Conservation (phyloP, 2,113 vertebrate genomes). For the Rhipidura dahli region DNA sequence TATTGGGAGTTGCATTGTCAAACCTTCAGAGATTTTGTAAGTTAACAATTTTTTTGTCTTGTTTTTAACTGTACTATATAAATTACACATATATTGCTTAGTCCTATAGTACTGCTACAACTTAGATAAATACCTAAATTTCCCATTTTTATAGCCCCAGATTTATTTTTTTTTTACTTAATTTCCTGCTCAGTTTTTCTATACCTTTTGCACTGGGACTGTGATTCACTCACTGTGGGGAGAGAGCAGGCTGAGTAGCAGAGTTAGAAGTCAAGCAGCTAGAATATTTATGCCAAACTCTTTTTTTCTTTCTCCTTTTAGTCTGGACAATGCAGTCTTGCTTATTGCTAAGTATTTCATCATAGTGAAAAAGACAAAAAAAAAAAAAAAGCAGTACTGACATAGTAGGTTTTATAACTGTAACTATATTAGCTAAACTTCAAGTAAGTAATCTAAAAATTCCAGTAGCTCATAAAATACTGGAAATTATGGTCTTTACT, state of each 20-base stretch:
- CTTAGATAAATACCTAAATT: background rate
- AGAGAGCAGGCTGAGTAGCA: background rate
- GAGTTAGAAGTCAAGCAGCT: background rate
- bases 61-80: background rate
- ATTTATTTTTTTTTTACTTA: background rate
- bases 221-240: background rate
- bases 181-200: background rate
- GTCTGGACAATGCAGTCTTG: background rate
- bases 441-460: slow-evolving; percentile 46
- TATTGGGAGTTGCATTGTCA: background rate
- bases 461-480: slow-evolving; percentile 55
- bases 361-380: background rate
- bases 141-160: background rate
- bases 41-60: background rate
- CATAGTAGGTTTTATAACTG: background rate
- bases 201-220: background rate
- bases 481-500: slow-evolving; percentile 20
- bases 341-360: slow-evolving; percentile 39
- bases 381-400: background rate
- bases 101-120: background rate
- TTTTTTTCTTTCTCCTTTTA: background rate
- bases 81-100: background rate
- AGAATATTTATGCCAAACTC: background rate
- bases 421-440: slow-evolving; percentile 14
- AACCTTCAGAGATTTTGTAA: background rate